Conservation (phyloP, 2,888 invertebrate genomes). For the Hydrotaea cyrtoneurina region DNA sequence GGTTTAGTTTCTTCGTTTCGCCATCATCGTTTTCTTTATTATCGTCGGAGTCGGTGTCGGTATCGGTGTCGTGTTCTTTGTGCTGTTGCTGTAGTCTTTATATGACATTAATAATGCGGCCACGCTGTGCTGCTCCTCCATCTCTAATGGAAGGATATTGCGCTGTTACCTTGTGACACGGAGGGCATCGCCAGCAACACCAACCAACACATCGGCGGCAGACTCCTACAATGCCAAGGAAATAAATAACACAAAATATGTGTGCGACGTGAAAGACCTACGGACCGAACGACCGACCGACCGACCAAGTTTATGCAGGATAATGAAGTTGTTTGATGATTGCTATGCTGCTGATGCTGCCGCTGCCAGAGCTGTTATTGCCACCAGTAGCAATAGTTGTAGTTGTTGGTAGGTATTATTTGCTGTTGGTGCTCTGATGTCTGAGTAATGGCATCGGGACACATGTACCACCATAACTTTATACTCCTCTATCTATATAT, state of each 20-base stretch:
- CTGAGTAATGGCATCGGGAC: conserved; percentile 3
- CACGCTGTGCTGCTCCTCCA: not conserved
- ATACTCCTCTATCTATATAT: not conserved
- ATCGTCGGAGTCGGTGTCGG: not conserved
- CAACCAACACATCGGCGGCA: not conserved
- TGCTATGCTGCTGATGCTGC: not conserved
- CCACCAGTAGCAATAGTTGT: not conserved
- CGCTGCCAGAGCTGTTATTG: not conserved
- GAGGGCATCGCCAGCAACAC: not conserved
- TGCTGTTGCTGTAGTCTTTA: not conserved
- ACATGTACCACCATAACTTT: conserved; percentile 13
- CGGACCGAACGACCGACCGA: too few relatives aligned
- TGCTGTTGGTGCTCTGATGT: not conserved
- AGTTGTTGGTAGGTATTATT: too few relatives aligned
- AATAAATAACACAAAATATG: not conserved
- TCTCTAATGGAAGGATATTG: not conserved
- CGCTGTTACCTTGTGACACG: conserved; percentile 8
- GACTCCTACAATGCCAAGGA: not conserved
- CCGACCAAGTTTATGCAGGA: not conserved
- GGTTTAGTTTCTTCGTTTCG: conserved; percentile 4
- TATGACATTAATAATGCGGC: conserved; percentile 1
- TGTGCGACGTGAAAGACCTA: not conserved
- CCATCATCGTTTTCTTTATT: not conserved
- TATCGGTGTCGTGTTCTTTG: not conserved
- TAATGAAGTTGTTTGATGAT: conserved; percentile 10